Evolutionary conservation across 2,113 vertebrate species (phyloP).

Genomic region (Hiodon alosoides): DNA sequence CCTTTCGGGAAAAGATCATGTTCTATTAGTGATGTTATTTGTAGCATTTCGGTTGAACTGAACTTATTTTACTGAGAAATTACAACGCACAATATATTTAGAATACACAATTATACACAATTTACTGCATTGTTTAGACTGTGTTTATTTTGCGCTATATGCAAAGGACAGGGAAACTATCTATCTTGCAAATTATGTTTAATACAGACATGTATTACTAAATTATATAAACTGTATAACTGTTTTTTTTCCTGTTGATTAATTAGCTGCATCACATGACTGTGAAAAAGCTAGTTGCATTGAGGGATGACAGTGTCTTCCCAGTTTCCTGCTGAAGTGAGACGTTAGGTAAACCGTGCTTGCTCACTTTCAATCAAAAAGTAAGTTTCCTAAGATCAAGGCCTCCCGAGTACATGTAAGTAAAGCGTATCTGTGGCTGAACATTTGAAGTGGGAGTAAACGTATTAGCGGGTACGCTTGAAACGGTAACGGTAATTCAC

Average conservation of each 20-base stretch:
- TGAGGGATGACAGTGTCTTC: no score
- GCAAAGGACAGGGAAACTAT: not conserved
- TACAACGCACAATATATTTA: not conserved
- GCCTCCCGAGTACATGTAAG: not conserved
- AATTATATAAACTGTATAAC: no score
- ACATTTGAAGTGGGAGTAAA: not conserved
- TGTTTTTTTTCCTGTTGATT: no score
- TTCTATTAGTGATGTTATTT: constrained; percentile 43
- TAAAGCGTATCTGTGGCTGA: constrained; percentile 6
- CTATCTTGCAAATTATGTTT: no score
- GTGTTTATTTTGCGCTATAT: no score
- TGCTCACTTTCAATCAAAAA: not conserved
- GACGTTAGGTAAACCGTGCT: not conserved
- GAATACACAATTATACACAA: no score
- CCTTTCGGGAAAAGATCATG: constrained; percentile 55
- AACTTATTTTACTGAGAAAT: not conserved
- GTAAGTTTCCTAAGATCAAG: constrained; percentile 8
- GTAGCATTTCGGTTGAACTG: constrained; percentile 29
- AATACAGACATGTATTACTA: no score
- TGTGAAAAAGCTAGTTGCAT: no score
- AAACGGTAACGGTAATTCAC: not conserved
- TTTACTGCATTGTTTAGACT: no score
- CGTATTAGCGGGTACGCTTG: constrained; percentile 12
- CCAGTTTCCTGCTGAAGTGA: not conserved
- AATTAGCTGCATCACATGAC: no score